Percentiles rank a stretch among this genome's conserved stretches.
Evolutionary conservation across 2,797 vertebrate species (phyloP).

Genomic region (Sebastes elongatus): DNA sequence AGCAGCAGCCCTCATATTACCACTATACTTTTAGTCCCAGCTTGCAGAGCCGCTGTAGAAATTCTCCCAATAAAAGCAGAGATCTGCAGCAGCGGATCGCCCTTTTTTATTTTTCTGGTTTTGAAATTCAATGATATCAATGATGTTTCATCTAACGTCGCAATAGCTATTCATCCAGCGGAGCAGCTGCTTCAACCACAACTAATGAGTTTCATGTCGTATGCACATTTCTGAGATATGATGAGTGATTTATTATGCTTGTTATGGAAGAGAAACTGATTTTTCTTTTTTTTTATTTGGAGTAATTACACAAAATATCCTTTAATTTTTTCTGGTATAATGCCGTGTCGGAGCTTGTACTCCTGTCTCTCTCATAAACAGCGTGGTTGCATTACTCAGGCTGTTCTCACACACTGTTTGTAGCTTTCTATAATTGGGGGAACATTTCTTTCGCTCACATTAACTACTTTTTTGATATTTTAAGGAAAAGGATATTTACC

Average conservation of each 20-base stretch:
- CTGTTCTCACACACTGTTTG: too few relatives aligned
- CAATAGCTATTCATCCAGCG: slow-evolving; percentile 54
- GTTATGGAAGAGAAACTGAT: slow-evolving; percentile 45
- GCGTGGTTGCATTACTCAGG: not conserved
- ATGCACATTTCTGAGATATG: slow-evolving; percentile 62
- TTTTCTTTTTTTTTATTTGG: slow-evolving; percentile 44
- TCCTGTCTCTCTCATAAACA: slow-evolving; percentile 18
- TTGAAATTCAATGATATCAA: slow-evolving; percentile 49
- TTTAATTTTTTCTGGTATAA: slow-evolving; percentile 38
- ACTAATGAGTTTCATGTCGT: slow-evolving; percentile 67
- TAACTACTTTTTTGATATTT: too few relatives aligned
- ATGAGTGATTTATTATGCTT: slow-evolving; percentile 58
- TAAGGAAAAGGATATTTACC: too few relatives aligned
- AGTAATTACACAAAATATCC: slow-evolving; percentile 53
- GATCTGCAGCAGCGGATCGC: slow-evolving; percentile 38
- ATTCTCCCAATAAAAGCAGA: slow-evolving; percentile 26
- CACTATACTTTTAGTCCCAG: slow-evolving; percentile 23
- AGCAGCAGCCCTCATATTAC: slow-evolving; percentile 35
- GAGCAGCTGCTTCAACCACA: slow-evolving; percentile 64
- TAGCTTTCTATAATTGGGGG: too few relatives aligned
- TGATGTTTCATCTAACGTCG: slow-evolving; percentile 56
- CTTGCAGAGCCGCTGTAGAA: slow-evolving; percentile 30
- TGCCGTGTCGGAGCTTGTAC: slow-evolving; percentile 19
- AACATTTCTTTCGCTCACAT: too few relatives aligned
- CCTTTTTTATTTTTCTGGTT: slow-evolving; percentile 33